Conservation (phyloP, 2,113 vertebrate species). For the Heterotis niloticus region DNA sequence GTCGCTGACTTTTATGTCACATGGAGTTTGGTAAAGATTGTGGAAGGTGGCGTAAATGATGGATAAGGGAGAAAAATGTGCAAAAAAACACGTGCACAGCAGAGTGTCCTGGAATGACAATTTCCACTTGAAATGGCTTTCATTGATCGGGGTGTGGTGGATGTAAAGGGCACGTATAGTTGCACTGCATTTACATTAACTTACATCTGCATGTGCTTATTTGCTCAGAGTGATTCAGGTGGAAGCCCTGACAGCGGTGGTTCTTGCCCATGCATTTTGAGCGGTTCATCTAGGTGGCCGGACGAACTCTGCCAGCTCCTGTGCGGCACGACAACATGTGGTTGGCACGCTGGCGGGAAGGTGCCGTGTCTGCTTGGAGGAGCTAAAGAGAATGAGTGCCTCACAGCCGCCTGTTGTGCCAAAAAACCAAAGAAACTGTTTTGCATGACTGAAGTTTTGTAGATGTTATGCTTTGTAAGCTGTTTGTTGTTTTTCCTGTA, state of each 20-base stretch:
- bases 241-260: neutral
- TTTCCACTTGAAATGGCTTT: neutral
- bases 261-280: neutral
- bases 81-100: neutral
- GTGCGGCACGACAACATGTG: neutral
- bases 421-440: neutral
- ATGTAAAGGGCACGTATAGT: neutral
- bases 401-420: neutral
- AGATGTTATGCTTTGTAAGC: neutral
- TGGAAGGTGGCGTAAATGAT: neutral
- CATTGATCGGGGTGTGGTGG: neutral
- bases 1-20: neutral
- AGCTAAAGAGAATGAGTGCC: no score
- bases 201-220: neutral
- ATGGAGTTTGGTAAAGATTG: neutral
- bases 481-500: neutral
- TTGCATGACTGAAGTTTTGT: neutral
- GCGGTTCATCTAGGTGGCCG: no score
- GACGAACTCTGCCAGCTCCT: no score
- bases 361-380: neutral
- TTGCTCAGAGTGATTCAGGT: neutral
- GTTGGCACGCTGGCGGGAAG: neutral
- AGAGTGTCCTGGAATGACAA: neutral
- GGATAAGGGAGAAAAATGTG: neutral
- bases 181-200: neutral